Evolutionary conservation across 2,888 invertebrate species (phyloP), one percentile per base, ranked within the genome.

Genomic region (Pyrgus malvae): DNA sequence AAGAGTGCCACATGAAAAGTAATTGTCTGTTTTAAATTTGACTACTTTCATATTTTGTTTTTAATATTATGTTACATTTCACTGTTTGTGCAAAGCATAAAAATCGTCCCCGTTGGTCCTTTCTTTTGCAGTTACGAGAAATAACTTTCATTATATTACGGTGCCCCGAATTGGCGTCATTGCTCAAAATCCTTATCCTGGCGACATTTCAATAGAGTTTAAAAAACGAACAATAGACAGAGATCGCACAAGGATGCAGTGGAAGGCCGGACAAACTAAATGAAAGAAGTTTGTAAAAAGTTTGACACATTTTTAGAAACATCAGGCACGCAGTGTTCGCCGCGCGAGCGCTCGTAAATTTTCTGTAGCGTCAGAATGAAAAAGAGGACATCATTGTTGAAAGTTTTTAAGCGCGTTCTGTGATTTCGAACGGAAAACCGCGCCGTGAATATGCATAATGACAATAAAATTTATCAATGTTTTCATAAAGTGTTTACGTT

Each of bases 271-370:
- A 80, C 83, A 76, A 72, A 73, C 77, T 81, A 86, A 89, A 89
- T 88, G 87, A 90, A 90, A 87, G 88, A 88, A 87, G 77, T 87
- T 87, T 76, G 83, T 88, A 87, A 89, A 89, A 89, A 87, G 79
- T 88, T 88, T 89, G 90, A 88, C 90, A 90, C 89, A 88, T 90
- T 90, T 90, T 90, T 89, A 87, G 87, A 85, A 87, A 82, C 88
- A 85, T 87, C 89, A 84, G 84, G 83, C 88, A 80, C 83, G 86
- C 83, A 84, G 77, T 81, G 84, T 79, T 79, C 78, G 79, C 76
- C 78, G 78, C 77, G 78, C 78, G 81, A 66, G 74, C 73, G 85
- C 76, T 82, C 83, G 85, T 89, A 88, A 89, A 89, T 90, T 85
- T 82, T 75, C 72, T 75, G 78, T 77, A 86, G 87, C 85, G 89